Percentiles rank a stretch among this genome's conserved stretches.
Evolutionary conservation across 2,888 invertebrate genomes (phyloP).

Genomic region (Tenodera sinensis): DNA sequence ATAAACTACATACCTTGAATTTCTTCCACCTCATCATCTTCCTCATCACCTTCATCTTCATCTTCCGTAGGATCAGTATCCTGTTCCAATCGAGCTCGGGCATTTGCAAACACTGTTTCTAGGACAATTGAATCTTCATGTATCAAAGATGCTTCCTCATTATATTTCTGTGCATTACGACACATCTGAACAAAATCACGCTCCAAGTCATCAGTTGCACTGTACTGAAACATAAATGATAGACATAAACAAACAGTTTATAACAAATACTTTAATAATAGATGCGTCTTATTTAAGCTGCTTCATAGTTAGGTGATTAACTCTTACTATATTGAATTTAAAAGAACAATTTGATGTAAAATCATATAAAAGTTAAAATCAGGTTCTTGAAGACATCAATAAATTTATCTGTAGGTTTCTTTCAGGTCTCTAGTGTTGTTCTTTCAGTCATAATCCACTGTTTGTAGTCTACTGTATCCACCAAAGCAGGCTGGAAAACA

Average conservation of each 20-base stretch:
- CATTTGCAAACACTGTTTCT: slow-evolving; percentile 41
- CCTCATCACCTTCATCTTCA: slow-evolving; percentile 12
- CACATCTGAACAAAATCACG: slow-evolving; percentile 55
- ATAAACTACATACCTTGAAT: background rate
- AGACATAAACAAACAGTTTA: background rate
- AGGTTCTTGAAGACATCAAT: too few relatives aligned
- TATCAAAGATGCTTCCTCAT: slow-evolving; percentile 55
- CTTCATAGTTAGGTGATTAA: too few relatives aligned
- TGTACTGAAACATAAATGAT: slow-evolving; percentile 23
- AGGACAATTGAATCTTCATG: slow-evolving; percentile 58
- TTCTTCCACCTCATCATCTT: slow-evolving; percentile 17
- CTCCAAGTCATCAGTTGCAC: slow-evolving; percentile 35
- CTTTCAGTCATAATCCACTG: too few relatives aligned
- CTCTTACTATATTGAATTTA: too few relatives aligned
- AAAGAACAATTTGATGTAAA: too few relatives aligned
- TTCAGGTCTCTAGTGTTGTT: too few relatives aligned
- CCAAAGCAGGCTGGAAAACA: too few relatives aligned
- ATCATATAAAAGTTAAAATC: too few relatives aligned
- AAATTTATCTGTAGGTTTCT: too few relatives aligned
- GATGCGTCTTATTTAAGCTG: background rate
- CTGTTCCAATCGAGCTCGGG: slow-evolving; percentile 32
- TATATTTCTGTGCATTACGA: slow-evolving; percentile 57
- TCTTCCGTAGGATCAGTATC: slow-evolving; percentile 19
- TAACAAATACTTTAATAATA: background rate
- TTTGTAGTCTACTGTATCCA: too few relatives aligned